Evolutionary conservation across 2,888 invertebrate species (phyloP).

Genomic region (Anthrax anthrax): DNA sequence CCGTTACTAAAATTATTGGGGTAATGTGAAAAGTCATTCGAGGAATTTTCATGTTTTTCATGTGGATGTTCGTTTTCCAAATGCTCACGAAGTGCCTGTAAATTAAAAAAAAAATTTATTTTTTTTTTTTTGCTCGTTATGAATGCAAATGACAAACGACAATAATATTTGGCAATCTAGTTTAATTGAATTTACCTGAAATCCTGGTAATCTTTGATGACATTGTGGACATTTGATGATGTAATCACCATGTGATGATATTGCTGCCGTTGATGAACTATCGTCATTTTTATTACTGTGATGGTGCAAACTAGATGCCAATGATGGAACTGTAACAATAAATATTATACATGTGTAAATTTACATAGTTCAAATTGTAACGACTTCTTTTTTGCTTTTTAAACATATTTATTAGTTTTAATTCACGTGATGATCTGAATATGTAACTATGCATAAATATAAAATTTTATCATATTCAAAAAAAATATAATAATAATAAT

Average conservation of each 20-base stretch:
- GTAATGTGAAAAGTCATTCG: slow-evolving; percentile 9
- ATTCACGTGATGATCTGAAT: too few relatives aligned
- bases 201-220: slow-evolving; percentile 32
- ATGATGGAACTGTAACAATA: slow-evolving; percentile 28
- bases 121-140: too few relatives aligned
- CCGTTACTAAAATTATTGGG: slow-evolving; percentile 9
- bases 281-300: slow-evolving; percentile 25
- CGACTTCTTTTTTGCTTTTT: too few relatives aligned
- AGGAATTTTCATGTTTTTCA: slow-evolving; percentile 18
- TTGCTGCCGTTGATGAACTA: slow-evolving; percentile 18
- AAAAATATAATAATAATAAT: too few relatives aligned
- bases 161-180: not conserved
- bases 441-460: too few relatives aligned
- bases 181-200: slow-evolving; percentile 23
- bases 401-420: too few relatives aligned
- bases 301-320: slow-evolving; percentile 32
- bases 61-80: slow-evolving; percentile 34
- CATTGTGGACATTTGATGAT: slow-evolving; percentile 36
- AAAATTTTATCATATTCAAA: too few relatives aligned
- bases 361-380: too few relatives aligned
- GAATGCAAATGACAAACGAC: too few relatives aligned
- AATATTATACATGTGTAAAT: too few relatives aligned
- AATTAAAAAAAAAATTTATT: too few relatives aligned
- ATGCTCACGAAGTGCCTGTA: slow-evolving; percentile 36
- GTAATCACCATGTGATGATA: slow-evolving; percentile 26